Base-by-base conservation (phyloP, 2,797 vertebrate species). In the Iguana delicatissima region DNA sequence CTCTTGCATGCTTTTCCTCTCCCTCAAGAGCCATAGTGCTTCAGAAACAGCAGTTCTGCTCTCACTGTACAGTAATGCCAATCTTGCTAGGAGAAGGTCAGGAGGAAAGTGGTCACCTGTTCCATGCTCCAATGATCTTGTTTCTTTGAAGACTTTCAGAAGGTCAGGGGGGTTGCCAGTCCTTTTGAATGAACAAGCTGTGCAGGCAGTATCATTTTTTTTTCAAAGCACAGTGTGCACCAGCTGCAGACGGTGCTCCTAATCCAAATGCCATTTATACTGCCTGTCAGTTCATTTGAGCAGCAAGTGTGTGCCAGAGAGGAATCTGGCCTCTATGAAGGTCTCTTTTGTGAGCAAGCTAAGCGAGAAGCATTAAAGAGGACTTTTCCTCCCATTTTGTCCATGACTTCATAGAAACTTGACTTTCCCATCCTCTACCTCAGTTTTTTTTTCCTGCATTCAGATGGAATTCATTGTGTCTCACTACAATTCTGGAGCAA, bases 241-340 rank as follows among this genome's bases (percentile, higher is more conserved):
- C 38, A 81, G 42, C 67, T 89, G 87, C 90, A 85, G 50, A 52
- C 35, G 52, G n/a, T 62, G 38, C 81, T 81, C 26, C 38, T 82
- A 90, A 90, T 55, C 72, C 18, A 87, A 87, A 90, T 55, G 32
- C 59, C 35, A 55, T 84, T 86, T 86, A 87, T 72, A 52, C 73
- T 57, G 14, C 67, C 73, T 57, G 24, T 67, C n/a, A 87, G 72
- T 82, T 52, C 32, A 35, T 89, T 64, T 32, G 42, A 77, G 55
- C n/a, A 67, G n/a, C 5, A 4, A 18, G 55, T n/a, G 5, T 76
- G 77, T 76, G 26, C 16, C 52, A 38, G 18, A 80, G 46, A 77
- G 24, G 46, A 67, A 77, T 42, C n/a, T 0, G 0, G 20, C 26
- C 52, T 26, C 8, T 38, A 16, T 42, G 82, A 67, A 89, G 69